These are phyloP conservation scores for Ectropis grisescens DNA, from an alignment of 1,140 invertebrate species.

Conservation along the genomic window DNA sequence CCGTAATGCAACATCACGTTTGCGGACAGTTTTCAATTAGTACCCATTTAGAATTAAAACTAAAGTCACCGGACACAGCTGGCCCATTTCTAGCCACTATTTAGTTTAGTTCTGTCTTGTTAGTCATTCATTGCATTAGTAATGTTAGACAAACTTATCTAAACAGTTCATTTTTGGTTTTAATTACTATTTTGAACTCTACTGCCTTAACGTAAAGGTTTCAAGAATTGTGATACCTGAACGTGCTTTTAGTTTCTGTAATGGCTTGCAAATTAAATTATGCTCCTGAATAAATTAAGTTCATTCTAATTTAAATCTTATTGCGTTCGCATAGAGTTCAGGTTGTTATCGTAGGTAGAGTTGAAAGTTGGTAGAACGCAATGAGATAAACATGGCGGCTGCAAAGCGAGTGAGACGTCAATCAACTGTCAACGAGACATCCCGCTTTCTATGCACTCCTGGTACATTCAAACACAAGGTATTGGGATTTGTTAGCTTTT, in stretches of 20 bases:
- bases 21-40: constrained; percentile 53
- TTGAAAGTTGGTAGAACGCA: constrained; percentile 34
- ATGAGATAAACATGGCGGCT: constrained; percentile 58
- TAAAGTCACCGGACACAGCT: constrained; percentile 63
- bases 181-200: no score
- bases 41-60: constrained; percentile 62
- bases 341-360: constrained; percentile 1
- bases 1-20: constrained; percentile 20
- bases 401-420: constrained; percentile 60
- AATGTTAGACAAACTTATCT: constrained; percentile 32
- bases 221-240: no score
- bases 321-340: constrained; percentile 6
- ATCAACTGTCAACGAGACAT: constrained; percentile 61
- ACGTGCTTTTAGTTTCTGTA: no score
- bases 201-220: no score
- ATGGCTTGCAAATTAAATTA: no score
- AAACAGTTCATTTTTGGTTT: no score
- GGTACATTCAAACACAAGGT: constrained; percentile 43
- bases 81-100: constrained; percentile 48
- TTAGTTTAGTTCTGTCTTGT: constrained; percentile 63
- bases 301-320: constrained; percentile 16
- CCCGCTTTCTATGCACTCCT: constrained; percentile 52
- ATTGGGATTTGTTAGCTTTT: constrained; percentile 25
- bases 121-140: constrained; percentile 64
- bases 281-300: neutral